phyloP scores from a whole-genome alignment of 2,888 invertebrate species.

The Tachina lurida region DNA sequence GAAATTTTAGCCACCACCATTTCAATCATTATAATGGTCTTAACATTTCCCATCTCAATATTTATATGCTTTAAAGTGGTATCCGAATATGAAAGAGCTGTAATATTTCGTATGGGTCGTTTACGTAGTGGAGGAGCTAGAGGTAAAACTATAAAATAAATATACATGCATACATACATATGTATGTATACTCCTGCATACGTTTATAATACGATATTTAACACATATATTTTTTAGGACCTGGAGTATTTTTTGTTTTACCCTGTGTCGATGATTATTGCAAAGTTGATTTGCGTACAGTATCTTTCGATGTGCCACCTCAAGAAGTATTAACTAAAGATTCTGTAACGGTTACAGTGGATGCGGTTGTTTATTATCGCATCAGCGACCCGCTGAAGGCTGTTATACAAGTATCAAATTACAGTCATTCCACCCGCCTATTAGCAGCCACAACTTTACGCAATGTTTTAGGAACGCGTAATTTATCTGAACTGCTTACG shows the following conservation, averaged over 20 bases:
- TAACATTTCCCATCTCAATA: conserved; percentile 92
- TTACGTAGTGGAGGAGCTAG: conserved; percentile 83
- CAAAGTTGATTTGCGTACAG: conserved; percentile 95
- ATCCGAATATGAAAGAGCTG: conserved; percentile 93
- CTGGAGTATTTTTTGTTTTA: conserved; percentile 96
- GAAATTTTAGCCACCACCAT: conserved; percentile 89
- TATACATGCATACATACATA: neutral
- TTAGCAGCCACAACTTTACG: conserved; percentile 93
- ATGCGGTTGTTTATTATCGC: conserved; percentile 93
- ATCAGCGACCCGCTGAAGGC: conserved; percentile 91
- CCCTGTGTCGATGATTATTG: conserved; percentile 97
- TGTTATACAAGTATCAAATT: conserved; percentile 89
- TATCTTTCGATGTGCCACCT: conserved; percentile 97
- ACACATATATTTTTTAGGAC: conserved; percentile 81
- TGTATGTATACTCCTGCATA: neutral
- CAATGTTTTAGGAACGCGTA: conserved; percentile 96
- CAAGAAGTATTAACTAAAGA: conserved; percentile 98
- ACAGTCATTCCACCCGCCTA: conserved; percentile 91
- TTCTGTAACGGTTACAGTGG: conserved; percentile 96
- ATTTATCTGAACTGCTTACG: conserved; percentile 94
- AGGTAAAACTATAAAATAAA: conserved; percentile 34
- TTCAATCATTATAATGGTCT: conserved; percentile 88
- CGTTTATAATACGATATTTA: neutral
- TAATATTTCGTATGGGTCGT: conserved; percentile 94
- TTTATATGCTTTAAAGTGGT: conserved; percentile 94